These are phyloP conservation scores for Chironex yamaguchii DNA, from an alignment of 30 jellyfish, hydroid and myxozoan species.

Conservation along the genomic window DNA sequence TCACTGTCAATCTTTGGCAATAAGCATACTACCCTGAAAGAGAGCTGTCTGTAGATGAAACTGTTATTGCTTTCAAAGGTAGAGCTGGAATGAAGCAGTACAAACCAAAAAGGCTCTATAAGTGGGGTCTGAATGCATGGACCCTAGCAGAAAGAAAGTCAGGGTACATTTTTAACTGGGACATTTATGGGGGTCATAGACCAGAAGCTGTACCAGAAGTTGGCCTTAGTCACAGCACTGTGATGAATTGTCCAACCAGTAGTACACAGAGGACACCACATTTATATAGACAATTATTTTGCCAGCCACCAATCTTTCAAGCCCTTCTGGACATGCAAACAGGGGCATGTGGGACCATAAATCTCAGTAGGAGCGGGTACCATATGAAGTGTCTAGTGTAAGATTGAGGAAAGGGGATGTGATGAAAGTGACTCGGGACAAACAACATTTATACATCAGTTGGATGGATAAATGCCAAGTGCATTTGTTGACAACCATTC, in stretches of 20 bases:
- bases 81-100: constrained; percentile 36
- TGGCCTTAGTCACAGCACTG: constrained; percentile 17
- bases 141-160: too few relatives aligned
- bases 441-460: background rate
- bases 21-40: constrained; percentile 35
- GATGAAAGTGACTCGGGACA: background rate
- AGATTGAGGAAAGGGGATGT: constrained; percentile 11
- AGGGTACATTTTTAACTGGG: constrained; percentile 32
- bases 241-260: constrained; percentile 29
- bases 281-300: constrained; percentile 35
- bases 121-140: constrained; percentile 54
- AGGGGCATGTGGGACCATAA: constrained; percentile 42
- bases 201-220: constrained; percentile 9
- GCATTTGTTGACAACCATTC: background rate
- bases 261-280: background rate
- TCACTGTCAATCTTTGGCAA: constrained; percentile 27
- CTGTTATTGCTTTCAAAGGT: constrained; percentile 35
- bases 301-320: too few relatives aligned
- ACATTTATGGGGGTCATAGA: background rate
- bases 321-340: background rate
- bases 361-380: constrained; percentile 3
- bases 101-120: constrained; percentile 33
- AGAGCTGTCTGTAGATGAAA: constrained; percentile 42
- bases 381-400: constrained; percentile 18
- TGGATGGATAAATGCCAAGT: constrained; percentile 27